Conservation (phyloP, 64 coral and sea anemone species). For the Exaiptasia diaphana region DNA sequence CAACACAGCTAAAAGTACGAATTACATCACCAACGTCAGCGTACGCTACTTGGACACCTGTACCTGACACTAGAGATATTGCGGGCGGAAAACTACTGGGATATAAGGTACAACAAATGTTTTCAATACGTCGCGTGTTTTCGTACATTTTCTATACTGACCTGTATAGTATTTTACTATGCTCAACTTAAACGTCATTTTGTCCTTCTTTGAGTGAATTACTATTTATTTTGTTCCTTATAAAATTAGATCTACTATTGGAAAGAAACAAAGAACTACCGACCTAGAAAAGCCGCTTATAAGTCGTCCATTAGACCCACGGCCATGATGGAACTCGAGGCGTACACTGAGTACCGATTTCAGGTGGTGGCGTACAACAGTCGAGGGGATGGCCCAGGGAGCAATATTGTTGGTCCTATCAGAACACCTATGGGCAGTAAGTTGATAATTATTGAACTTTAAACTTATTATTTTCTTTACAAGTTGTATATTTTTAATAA, state of each 20-base stretch:
- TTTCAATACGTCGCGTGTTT: not conserved
- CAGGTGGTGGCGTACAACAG: constrained; percentile 95
- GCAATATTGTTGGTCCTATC: constrained; percentile 70
- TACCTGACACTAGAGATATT: constrained; percentile 53
- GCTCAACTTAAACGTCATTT: no score
- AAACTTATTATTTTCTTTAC: not conserved
- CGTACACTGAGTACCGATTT: constrained; percentile 74
- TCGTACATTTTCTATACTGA: not conserved
- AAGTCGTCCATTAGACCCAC: constrained; percentile 27
- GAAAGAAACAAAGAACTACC: constrained; percentile 18
- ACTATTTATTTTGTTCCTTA: no score
- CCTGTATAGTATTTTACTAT: no score
- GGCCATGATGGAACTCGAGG: constrained; percentile 42
- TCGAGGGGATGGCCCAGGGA: constrained; percentile 71
- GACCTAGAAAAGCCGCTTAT: constrained; percentile 30
- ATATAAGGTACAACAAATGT: constrained; percentile 68
- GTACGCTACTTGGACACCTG: constrained; percentile 70
- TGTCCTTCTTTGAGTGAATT: not conserved
- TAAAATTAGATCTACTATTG: constrained; percentile 74
- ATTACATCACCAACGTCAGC: constrained; percentile 80
- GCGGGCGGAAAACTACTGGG: constrained; percentile 81
- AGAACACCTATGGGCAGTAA: constrained; percentile 86
- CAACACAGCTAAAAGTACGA: constrained; percentile 56
- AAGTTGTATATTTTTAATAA: not conserved
- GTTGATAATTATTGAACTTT: not conserved